Conservation (phyloP, 2,888 invertebrate genomes). For the Rotaria macrura region DNA sequence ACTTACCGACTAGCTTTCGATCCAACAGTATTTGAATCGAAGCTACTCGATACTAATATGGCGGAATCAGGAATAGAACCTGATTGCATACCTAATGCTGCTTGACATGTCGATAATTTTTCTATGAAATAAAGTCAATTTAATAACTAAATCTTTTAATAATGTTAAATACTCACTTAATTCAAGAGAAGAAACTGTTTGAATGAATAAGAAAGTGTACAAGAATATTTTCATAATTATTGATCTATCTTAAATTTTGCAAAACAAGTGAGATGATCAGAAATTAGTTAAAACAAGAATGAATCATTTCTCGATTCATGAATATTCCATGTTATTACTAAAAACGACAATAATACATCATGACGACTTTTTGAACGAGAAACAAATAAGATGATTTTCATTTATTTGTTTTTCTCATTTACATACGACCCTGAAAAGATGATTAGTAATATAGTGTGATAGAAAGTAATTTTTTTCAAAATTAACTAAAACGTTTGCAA, state of each 20-base stretch:
- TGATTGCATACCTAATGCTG: constrained; percentile 73
- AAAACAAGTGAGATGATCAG: too few species aligned
- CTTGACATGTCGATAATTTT: constrained; percentile 55
- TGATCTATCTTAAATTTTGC: not conserved
- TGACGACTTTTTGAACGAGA: too few species aligned
- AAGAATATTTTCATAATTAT: not conserved
- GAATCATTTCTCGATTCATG: too few species aligned
- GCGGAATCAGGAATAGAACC: constrained; percentile 68
- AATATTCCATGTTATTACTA: too few species aligned
- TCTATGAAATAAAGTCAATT: not conserved
- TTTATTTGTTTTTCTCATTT: not conserved
- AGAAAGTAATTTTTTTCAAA: too few species aligned
- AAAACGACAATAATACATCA: too few species aligned
- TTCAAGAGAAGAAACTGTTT: not conserved
- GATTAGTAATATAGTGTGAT: not conserved
- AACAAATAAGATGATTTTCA: not conserved
- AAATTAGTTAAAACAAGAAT: too few species aligned
- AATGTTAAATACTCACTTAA: not conserved
- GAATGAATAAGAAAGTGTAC: not conserved
- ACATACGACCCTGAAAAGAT: not conserved
- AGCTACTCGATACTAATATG: constrained; percentile 72
- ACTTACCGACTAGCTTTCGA: constrained; percentile 73
- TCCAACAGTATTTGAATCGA: constrained; percentile 71
- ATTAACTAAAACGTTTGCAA: too few species aligned
- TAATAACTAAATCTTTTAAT: not conserved